Evolutionary conservation across 2,113 vertebrate genomes (phyloP).

Genomic region (Alosa alosa): DNA sequence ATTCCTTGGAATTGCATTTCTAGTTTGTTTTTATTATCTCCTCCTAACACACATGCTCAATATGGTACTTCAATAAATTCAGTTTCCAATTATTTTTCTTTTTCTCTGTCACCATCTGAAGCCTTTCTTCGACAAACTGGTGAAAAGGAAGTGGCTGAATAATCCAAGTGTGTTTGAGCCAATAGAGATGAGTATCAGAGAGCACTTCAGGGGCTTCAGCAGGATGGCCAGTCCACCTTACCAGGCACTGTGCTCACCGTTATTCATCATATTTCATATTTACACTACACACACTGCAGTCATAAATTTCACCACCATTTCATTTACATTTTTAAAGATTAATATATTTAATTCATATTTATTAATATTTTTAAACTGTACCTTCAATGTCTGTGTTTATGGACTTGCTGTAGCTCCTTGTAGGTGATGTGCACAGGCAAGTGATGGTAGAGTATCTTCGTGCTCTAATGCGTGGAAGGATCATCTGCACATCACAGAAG

Average conservation of each 20-base stretch:
- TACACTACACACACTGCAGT: not conserved
- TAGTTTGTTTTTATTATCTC: not conserved
- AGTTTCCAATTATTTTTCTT: too few species aligned
- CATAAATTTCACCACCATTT: not conserved
- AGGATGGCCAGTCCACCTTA: conserved; percentile 82
- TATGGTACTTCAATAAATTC: too few species aligned
- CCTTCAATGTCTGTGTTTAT: not conserved
- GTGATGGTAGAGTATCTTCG: conserved; percentile 83
- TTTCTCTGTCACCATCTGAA: conserved; percentile 42
- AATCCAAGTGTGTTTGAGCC: conserved; percentile 81
- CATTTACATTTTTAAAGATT: not conserved
- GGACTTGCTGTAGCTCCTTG: conserved; percentile 67
- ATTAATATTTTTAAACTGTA: not conserved
- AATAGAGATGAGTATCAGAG: conserved; percentile 74
- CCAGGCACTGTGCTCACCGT: conserved; percentile 67
- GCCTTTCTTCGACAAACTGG: conserved; percentile 82
- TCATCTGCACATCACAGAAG: conserved; percentile 81
- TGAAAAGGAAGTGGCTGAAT: conserved; percentile 85
- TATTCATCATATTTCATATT: not conserved
- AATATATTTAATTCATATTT: not conserved
- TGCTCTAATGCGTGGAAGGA: conserved; percentile 78
- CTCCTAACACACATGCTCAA: not conserved
- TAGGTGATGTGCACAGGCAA: conserved; percentile 78
- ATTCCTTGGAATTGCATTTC: too few species aligned
- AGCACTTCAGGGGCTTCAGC: conserved; percentile 74